These are phyloP conservation scores for Pitta sordida DNA, from an alignment of 2,113 vertebrate genomes.

Conservation along the genomic window DNA sequence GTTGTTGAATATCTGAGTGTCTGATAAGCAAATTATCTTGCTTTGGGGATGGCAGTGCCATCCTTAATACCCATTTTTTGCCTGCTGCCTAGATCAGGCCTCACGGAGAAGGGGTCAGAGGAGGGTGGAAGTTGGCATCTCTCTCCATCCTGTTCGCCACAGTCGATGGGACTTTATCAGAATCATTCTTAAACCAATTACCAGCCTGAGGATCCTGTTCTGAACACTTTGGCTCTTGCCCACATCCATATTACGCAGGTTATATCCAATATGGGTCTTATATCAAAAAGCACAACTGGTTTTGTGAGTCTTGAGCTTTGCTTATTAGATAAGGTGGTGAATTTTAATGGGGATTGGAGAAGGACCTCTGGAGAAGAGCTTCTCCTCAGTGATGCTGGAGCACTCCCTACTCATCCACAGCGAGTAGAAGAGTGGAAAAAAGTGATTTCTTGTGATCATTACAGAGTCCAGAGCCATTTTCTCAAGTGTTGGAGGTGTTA, in stretches of 20 bases:
- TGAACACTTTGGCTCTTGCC: conserved; percentile 30
- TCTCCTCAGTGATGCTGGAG: neutral
- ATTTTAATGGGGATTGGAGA: conserved; percentile 11
- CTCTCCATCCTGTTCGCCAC: neutral
- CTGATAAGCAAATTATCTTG: neutral
- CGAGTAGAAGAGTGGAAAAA: conserved; percentile 1
- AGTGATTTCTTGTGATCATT: conserved; percentile 16
- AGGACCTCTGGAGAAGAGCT: neutral
- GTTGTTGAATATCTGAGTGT: neutral
- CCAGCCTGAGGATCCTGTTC: conserved; percentile 18
- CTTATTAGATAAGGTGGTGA: neutral
- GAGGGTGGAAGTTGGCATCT: neutral
- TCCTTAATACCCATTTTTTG: neutral
- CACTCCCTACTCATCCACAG: neutral
- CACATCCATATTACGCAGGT: conserved; percentile 8
- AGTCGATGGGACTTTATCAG: conserved; percentile 13
- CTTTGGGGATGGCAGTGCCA: neutral
- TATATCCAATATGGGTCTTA: neutral
- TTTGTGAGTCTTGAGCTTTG: neutral
- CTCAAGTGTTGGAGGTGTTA: conserved; percentile 37
- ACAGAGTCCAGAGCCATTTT: conserved; percentile 45
- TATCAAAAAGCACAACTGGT: neutral
- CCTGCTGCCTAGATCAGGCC: neutral
- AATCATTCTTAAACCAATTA: conserved; percentile 37
- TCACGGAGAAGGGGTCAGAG: neutral